These are phyloP conservation scores for Amphipyra berbera DNA, from an alignment of 2,888 invertebrate genomes.

Conservation along the genomic window DNA sequence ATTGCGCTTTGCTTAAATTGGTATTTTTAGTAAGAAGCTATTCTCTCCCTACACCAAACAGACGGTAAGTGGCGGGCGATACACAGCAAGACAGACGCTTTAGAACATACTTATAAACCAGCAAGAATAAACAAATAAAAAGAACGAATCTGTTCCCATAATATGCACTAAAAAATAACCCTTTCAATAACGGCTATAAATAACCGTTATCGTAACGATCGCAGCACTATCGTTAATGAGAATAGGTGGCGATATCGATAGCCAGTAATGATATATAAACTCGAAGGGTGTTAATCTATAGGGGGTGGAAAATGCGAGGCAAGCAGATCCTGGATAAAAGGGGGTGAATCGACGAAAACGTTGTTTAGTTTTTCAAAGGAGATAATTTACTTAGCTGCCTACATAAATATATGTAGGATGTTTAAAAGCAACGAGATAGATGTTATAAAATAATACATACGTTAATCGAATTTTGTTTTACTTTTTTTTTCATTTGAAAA, in stretches of 20 bases:
- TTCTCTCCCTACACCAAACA: too few relatives aligned
- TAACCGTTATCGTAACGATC: conserved; percentile 44
- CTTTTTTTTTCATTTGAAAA: too few relatives aligned
- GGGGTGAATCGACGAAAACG: conserved; percentile 1
- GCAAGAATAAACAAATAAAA: neutral
- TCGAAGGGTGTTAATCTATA: conserved; percentile 55
- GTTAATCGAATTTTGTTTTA: too few relatives aligned
- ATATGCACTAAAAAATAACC: conserved; percentile 31
- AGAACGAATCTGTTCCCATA: neutral
- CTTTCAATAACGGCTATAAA: conserved; percentile 45
- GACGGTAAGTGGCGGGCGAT: too few relatives aligned
- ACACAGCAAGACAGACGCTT: too few relatives aligned
- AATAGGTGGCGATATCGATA: conserved; percentile 59
- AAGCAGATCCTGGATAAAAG: conserved; percentile 46
- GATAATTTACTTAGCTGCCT: neutral
- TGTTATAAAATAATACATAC: too few relatives aligned
- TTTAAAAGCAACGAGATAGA: too few relatives aligned
- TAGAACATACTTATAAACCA: too few relatives aligned
- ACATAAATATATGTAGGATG: too few relatives aligned
- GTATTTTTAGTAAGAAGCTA: too few relatives aligned
- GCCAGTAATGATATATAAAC: conserved; percentile 61
- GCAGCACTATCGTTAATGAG: conserved; percentile 59
- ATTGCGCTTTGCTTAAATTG: too few relatives aligned
- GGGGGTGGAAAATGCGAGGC: conserved; percentile 28
- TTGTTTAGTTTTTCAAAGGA: conserved; percentile 27